phyloP scores from a whole-genome alignment of 2,797 vertebrate species.

The Argentina silus region DNA sequence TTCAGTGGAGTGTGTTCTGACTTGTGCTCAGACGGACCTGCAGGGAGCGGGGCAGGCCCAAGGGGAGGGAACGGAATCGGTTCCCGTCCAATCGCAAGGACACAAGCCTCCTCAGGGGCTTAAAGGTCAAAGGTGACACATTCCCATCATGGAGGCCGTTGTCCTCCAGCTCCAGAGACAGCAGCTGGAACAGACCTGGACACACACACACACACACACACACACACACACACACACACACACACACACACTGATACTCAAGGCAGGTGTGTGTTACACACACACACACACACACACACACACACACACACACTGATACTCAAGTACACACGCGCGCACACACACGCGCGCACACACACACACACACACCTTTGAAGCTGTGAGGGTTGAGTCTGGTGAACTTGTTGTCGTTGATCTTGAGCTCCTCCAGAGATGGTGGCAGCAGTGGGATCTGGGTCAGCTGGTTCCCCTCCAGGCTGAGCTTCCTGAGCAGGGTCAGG shows the following conservation, averaged over 20 bases:
- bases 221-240: not conserved
- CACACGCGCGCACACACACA: slow-evolving; percentile 54
- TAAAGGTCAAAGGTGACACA: slow-evolving; percentile 73
- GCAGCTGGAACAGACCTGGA: slow-evolving; percentile 76
- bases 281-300: not conserved
- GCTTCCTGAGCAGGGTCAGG: slow-evolving; percentile 75
- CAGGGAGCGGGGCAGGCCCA: slow-evolving; percentile 76
- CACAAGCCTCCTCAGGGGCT: slow-evolving; percentile 69
- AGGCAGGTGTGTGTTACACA: no score
- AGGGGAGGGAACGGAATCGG: slow-evolving; percentile 72
- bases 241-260: not conserved
- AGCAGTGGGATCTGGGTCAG: slow-evolving; percentile 74
- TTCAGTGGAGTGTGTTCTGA: not conserved
- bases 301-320: not conserved
- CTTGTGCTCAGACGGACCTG: slow-evolving; percentile 67
- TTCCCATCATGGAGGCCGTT: slow-evolving; percentile 76
- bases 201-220: not conserved
- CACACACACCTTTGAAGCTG: slow-evolving; percentile 71
- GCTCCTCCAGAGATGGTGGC: slow-evolving; percentile 77
- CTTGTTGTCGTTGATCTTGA: slow-evolving; percentile 79
- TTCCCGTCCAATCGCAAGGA: slow-evolving; percentile 77
- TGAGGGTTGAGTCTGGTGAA: slow-evolving; percentile 63
- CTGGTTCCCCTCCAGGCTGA: slow-evolving; percentile 79
- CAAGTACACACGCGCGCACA: slow-evolving; percentile 21
- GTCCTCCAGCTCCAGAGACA: slow-evolving; percentile 75